Evolutionary conservation across 2,797 vertebrate species (phyloP).

Genomic region (Sebastes matsubarae): DNA sequence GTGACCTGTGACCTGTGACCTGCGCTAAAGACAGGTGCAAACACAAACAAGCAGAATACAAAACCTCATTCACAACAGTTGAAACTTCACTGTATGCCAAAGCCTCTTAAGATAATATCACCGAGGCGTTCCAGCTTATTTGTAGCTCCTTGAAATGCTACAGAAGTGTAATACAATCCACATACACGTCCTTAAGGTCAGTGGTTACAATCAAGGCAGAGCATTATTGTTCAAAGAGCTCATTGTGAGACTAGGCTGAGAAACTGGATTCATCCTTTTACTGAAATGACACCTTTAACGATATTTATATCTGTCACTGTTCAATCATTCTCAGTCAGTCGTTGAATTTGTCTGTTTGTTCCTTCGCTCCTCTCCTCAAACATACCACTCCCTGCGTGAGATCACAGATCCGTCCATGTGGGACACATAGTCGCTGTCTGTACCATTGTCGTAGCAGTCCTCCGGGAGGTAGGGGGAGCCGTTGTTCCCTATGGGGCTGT

Average conservation of each 20-base stretch:
- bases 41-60: conserved; percentile 59
- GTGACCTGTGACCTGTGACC: conserved; percentile 52
- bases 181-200: conserved; percentile 69
- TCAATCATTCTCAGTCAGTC: conserved; percentile 59
- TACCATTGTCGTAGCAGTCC: conserved; percentile 91
- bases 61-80: conserved; percentile 63
- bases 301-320: conserved; percentile 53
- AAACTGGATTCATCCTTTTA: conserved; percentile 30
- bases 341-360: conserved; percentile 22
- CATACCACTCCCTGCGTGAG: conserved; percentile 98
- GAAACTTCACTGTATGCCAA: conserved; percentile 34
- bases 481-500: conserved; percentile 75
- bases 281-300: conserved; percentile 55
- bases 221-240: conserved; percentile 56
- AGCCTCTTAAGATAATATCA: conserved; percentile 41
- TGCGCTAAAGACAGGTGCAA: conserved; percentile 55
- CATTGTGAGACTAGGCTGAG: conserved; percentile 51
- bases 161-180: conserved; percentile 56
- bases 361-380: conserved; percentile 78
- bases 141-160: conserved; percentile 61
- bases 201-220: conserved; percentile 77
- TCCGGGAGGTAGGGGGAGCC: conserved; percentile 91
- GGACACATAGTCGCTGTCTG: conserved; percentile 96
- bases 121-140: conserved; percentile 34
- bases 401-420: conserved; percentile 98